phyloP scores from a whole-genome alignment of 2,888 invertebrate species.

The Euproctis similis region DNA sequence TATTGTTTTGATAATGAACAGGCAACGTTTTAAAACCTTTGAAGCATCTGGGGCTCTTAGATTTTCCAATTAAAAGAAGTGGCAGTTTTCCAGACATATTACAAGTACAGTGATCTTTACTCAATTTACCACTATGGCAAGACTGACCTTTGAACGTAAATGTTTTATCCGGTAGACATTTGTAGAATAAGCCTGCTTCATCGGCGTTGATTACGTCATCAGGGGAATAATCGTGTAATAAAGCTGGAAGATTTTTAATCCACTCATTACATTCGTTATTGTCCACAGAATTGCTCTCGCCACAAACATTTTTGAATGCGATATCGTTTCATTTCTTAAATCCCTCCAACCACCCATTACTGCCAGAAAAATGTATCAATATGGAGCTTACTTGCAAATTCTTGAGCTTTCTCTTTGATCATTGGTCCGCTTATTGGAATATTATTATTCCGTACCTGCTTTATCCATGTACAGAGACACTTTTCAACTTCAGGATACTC shows the following conservation, averaged over 20 bases:
- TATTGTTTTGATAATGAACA: constrained; percentile 4
- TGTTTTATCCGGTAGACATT: constrained; percentile 10
- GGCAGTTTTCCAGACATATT: constrained; percentile 12
- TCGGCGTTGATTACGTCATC: constrained; percentile 16
- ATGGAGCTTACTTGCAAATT: background rate
- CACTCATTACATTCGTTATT: background rate
- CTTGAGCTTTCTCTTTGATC: no score
- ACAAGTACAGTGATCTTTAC: constrained; percentile 9
- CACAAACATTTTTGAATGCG: background rate
- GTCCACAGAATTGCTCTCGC: background rate
- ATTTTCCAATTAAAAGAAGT: constrained; percentile 5
- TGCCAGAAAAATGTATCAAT: background rate
- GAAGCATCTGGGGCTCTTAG: constrained; percentile 15
- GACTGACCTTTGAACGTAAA: no score
- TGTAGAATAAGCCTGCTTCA: constrained; percentile 12
- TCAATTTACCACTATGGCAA: constrained; percentile 14
- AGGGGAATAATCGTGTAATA: constrained; percentile 2
- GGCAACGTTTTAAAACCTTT: constrained; percentile 13
- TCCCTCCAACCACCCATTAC: background rate
- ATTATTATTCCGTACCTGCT: background rate
- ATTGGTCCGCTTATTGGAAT: background rate
- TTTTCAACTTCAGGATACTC: background rate
- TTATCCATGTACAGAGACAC: background rate
- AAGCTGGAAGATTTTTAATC: background rate
- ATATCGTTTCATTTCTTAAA: background rate